phyloP scores from a whole-genome alignment of 2,888 invertebrate genomes.

The Atethmia centrago region DNA sequence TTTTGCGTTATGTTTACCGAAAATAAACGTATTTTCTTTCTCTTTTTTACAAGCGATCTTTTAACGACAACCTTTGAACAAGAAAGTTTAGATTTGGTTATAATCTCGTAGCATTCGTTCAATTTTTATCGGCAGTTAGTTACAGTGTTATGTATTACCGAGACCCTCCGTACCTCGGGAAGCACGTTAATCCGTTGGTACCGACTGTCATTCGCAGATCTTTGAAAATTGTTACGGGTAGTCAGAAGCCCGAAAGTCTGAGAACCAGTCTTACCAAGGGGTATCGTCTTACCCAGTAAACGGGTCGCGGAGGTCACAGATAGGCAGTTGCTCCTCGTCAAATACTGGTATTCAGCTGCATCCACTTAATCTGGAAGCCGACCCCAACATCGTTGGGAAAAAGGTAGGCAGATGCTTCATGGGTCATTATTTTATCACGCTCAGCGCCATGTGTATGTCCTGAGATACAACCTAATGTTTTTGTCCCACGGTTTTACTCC shows the following conservation, averaged over 20 bases:
- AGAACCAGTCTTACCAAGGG: background rate
- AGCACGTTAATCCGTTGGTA: background rate
- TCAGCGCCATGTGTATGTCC: too few relatives aligned
- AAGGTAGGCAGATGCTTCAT: background rate
- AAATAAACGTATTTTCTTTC: too few relatives aligned
- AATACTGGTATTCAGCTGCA: background rate
- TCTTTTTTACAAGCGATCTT: too few relatives aligned
- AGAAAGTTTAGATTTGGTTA: conserved; percentile 4
- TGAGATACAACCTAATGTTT: too few relatives aligned
- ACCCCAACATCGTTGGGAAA: background rate
- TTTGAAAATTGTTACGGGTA: too few relatives aligned
- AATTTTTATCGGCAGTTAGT: background rate
- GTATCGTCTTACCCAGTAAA: background rate
- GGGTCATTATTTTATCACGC: background rate
- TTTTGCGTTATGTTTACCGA: too few relatives aligned
- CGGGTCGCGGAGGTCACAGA: background rate
- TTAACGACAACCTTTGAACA: too few relatives aligned
- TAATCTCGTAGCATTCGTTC: background rate
- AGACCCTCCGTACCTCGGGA: background rate
- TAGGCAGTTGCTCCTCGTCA: background rate
- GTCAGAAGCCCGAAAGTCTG: background rate
- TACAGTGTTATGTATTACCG: background rate
- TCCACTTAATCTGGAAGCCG: background rate
- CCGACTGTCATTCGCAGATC: background rate
- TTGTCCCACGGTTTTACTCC: too few relatives aligned